A percentile compares a stretch with the other conserved stretches of the same genome.
These are phyloP conservation scores for Argyresthia goedartella DNA, from an alignment of 2,888 invertebrate genomes.

Conservation along the genomic window DNA sequence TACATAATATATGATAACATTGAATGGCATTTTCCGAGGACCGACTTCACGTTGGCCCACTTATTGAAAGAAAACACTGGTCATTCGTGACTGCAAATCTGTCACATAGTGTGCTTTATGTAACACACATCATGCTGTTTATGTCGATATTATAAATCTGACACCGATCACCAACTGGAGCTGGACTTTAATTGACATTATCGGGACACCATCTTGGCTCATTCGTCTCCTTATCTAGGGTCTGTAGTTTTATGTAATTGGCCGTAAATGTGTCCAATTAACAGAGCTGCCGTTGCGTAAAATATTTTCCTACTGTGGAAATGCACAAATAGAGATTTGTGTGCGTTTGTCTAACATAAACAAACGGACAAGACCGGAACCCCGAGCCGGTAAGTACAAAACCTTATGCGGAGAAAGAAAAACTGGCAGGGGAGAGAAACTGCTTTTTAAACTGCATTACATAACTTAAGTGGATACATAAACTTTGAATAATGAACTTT, in stretches of 20 bases:
- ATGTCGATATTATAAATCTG: conserved; percentile 6
- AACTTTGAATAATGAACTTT: no score
- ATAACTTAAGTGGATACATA: no score
- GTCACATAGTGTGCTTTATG: conserved; percentile 1
- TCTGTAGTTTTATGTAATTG: conserved; percentile 18
- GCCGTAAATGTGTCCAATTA: conserved; percentile 18
- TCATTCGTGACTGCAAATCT: neutral
- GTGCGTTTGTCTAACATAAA: no score
- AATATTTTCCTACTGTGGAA: neutral
- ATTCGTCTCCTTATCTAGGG: conserved; percentile 15
- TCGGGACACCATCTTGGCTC: conserved; percentile 22
- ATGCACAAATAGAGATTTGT: no score
- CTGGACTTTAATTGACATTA: conserved; percentile 27
- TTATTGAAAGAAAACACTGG: neutral
- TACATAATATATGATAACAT: neutral
- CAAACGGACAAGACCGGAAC: no score
- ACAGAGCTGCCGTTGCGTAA: conserved; percentile 7
- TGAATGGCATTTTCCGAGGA: conserved; percentile 1
- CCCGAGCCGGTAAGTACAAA: no score
- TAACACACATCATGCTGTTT: neutral
- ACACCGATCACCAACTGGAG: conserved; percentile 22
- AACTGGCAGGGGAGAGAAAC: no score
- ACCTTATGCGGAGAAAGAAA: no score
- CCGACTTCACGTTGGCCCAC: neutral
- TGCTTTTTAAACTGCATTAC: no score